These are phyloP conservation scores for Parasteatoda tepidariorum DNA, from an alignment of 1,140 invertebrate genomes.

Conservation along the genomic window DNA sequence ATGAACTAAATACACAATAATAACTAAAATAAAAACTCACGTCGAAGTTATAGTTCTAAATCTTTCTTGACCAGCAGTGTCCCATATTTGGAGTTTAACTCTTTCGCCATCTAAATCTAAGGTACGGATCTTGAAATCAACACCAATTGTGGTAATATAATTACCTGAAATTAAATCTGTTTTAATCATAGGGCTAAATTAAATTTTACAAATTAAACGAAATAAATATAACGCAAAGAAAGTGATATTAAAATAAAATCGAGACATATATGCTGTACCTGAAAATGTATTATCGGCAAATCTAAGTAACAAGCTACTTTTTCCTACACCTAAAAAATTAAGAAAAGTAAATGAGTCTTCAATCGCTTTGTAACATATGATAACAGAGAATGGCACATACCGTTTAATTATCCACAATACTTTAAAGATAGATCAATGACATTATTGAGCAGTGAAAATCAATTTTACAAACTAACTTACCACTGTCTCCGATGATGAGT, in stretches of 20 bases:
- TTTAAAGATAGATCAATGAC: not conserved
- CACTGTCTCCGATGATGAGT: constrained; percentile 84
- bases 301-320: constrained; percentile 93
- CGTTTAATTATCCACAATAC: too few relatives aligned
- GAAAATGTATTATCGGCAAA: constrained; percentile 99
- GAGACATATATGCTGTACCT: too few relatives aligned
- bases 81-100: constrained; percentile 96
- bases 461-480: constrained; percentile 65
- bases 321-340: constrained; percentile 89
- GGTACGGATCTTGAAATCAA: constrained; percentile 99
- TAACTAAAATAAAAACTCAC: constrained; percentile 71
- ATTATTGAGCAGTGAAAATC: not conserved
- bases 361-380: too few relatives aligned
- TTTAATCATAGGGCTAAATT: too few relatives aligned
- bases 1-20: too few relatives aligned
- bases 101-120: constrained; percentile 97
- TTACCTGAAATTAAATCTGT: constrained; percentile 81
- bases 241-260: too few relatives aligned
- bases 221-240: too few relatives aligned
- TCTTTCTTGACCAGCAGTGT: constrained; percentile 78
- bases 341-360: constrained; percentile 1
- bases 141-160: constrained; percentile 99
- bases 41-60: constrained; percentile 96
- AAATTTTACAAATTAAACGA: too few relatives aligned
- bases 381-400: too few relatives aligned